These are phyloP conservation scores for Choristoneura fumiferana DNA, from an alignment of 1,140 invertebrate species.

Conservation along the genomic window DNA sequence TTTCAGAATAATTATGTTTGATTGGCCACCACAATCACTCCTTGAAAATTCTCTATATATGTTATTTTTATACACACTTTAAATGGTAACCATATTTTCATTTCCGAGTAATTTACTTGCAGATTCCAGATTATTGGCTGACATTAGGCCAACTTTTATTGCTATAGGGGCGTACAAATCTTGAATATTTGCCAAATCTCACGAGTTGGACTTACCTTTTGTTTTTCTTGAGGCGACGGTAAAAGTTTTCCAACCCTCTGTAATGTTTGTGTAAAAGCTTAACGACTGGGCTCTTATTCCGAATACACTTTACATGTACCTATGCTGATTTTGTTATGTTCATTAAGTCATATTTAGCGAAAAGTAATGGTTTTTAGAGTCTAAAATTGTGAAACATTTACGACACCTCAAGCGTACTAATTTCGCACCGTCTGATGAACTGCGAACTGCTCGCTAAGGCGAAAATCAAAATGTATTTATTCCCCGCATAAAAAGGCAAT, in stretches of 20 bases:
- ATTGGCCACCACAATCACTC: no score
- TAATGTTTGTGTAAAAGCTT: conserved; percentile 59
- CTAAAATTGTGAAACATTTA: conserved; percentile 31
- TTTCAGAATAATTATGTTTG: no score
- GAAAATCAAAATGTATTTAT: conserved; percentile 78
- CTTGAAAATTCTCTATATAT: no score
- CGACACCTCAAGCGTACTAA: conserved; percentile 61
- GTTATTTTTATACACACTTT: background rate
- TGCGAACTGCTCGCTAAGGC: conserved; percentile 50
- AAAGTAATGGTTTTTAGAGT: conserved; percentile 24
- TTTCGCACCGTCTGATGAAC: conserved; percentile 52
- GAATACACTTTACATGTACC: conserved; percentile 1
- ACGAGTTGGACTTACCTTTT: conserved; percentile 67
- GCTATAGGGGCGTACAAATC: conserved; percentile 36
- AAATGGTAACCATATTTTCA: background rate
- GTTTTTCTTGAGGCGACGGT: conserved; percentile 55
- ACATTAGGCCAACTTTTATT: conserved; percentile 17
- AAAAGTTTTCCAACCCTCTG: conserved; percentile 59
- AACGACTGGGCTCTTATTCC: conserved; percentile 36
- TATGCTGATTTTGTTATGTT: background rate
- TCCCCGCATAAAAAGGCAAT: conserved; percentile 75
- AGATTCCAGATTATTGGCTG: conserved; percentile 4
- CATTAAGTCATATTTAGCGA: background rate
- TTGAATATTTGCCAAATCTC: conserved; percentile 42
- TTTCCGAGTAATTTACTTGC: conserved; percentile 5